phyloP scores from a whole-genome alignment of 2,888 invertebrate genomes.

The Phaonia tiefii region DNA sequence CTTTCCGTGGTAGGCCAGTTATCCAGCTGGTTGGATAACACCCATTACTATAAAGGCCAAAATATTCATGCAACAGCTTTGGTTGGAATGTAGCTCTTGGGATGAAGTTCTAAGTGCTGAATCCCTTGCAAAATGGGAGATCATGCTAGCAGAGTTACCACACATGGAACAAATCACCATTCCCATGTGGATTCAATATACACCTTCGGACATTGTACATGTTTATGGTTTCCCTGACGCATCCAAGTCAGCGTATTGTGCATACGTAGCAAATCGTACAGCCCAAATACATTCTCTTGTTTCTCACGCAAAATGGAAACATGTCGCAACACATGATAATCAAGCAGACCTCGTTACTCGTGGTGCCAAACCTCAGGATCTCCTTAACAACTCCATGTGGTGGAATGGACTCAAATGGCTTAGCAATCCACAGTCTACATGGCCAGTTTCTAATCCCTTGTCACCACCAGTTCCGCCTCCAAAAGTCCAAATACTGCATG shows the following conservation, averaged over 20 bases:
- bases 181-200: neutral
- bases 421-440: neutral
- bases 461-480: neutral
- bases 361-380: conserved; percentile 3
- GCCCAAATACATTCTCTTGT: conserved; percentile 6
- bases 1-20: neutral
- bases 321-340: conserved; percentile 26
- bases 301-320: conserved; percentile 16
- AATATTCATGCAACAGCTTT: conserved; percentile 26
- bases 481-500: neutral
- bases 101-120: neutral
- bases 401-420: conserved; percentile 28
- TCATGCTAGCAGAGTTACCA: neutral
- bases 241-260: conserved; percentile 16
- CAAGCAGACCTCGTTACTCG: conserved; percentile 24
- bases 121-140: neutral
- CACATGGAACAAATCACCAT: neutral
- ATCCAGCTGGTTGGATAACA: conserved; percentile 9
- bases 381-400: conserved; percentile 1
- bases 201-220: neutral
- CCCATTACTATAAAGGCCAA: neutral
- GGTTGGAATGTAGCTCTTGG: neutral
- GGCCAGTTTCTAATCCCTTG: conserved; percentile 34
- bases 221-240: conserved; percentile 14
- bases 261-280: conserved; percentile 34